phyloP scores from a whole-genome alignment of 2,113 vertebrate species.

The Emydura subglobosa region DNA sequence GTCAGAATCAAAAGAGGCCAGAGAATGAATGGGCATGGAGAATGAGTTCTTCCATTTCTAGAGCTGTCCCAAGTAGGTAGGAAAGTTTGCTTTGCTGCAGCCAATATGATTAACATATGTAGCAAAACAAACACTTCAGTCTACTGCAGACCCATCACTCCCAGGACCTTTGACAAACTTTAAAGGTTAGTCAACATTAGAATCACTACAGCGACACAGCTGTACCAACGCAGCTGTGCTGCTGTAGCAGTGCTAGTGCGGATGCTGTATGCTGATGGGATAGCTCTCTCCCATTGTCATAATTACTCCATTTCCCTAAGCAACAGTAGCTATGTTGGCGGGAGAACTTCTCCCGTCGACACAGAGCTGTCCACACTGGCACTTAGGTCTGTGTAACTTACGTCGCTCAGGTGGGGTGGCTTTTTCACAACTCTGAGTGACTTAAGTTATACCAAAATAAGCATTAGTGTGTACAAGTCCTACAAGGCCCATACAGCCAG shows the following conservation, averaged over 20 bases:
- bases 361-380: not conserved
- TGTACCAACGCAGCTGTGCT: not conserved
- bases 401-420: not conserved
- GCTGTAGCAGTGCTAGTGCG: not conserved
- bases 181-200: not conserved
- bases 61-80: not conserved
- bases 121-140: not conserved
- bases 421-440: not conserved
- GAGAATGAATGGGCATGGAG: not conserved
- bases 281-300: not conserved
- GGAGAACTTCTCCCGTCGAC: not conserved
- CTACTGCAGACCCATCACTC: not conserved
- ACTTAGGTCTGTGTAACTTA: not conserved
- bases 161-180: not conserved
- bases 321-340: too few relatives aligned
- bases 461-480: not conserved
- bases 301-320: not conserved
- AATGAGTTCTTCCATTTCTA: not conserved
- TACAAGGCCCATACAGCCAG: not conserved
- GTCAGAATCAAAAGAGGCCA: not conserved
- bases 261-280: not conserved
- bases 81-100: not conserved
- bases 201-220: not conserved
- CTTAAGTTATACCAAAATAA: not conserved
- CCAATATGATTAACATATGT: not conserved